These are phyloP conservation scores for Dicranocentrus wangi DNA, from an alignment of 2,888 invertebrate species.

Conservation along the genomic window DNA sequence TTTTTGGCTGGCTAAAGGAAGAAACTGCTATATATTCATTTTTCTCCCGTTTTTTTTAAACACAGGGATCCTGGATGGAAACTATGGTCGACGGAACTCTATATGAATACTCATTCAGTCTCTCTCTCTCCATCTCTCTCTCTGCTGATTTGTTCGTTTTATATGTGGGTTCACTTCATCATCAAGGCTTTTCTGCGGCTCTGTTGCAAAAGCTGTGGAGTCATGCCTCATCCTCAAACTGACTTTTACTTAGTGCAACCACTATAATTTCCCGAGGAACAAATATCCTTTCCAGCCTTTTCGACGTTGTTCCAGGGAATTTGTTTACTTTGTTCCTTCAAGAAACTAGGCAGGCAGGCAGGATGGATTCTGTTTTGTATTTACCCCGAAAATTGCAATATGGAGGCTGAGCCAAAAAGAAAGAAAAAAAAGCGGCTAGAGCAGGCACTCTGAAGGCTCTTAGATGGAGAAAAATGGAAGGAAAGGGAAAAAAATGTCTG, in stretches of 20 bases:
- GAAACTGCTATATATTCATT: conserved; percentile 49
- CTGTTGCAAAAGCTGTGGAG: conserved; percentile 42
- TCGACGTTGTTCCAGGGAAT: conserved; percentile 50
- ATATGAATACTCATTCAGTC: conserved; percentile 51
- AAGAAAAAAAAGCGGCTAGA: conserved; percentile 21
- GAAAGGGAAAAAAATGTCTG: conserved; percentile 49
- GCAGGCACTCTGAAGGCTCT: too few relatives aligned
- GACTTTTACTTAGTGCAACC: conserved; percentile 52
- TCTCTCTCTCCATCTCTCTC: too few relatives aligned
- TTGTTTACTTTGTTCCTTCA: conserved; percentile 39
- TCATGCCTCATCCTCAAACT: conserved; percentile 53
- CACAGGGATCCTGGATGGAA: not conserved
- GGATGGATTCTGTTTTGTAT: conserved; percentile 53
- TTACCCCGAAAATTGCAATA: conserved; percentile 59
- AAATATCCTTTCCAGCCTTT: conserved; percentile 18
- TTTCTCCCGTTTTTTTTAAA: conserved; percentile 18
- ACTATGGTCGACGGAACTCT: conserved; percentile 26
- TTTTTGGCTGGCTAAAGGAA: conserved; percentile 31
- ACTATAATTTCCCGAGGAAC: conserved; percentile 42
- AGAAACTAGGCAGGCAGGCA: not conserved
- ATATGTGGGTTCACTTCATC: conserved; percentile 59
- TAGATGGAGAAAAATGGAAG: conserved; percentile 55
- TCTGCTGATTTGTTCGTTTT: conserved; percentile 56
- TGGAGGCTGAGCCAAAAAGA: conserved; percentile 57
- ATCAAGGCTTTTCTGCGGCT: conserved; percentile 61